A percentile compares a stretch with the other conserved stretches of the same genome.
phyloP scores from a whole-genome alignment of 2,888 invertebrate genomes.

The Himalopsyche japonica region DNA sequence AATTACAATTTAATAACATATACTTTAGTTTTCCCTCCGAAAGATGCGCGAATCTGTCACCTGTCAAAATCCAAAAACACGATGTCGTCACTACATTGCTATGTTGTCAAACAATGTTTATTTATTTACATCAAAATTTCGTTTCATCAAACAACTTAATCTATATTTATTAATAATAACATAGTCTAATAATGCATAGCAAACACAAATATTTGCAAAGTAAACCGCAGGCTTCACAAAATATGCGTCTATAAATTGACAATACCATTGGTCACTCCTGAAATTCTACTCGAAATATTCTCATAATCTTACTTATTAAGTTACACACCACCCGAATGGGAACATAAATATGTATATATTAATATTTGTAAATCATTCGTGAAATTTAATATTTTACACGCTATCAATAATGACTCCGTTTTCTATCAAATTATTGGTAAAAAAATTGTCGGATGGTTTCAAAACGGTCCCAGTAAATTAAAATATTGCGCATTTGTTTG shows the following conservation, averaged over 20 bases:
- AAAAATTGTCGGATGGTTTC: too few relatives aligned
- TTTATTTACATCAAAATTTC: slow-evolving; percentile 28
- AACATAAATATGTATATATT: too few relatives aligned
- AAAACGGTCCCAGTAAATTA: too few relatives aligned
- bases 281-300: too few relatives aligned
- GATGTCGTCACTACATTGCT: slow-evolving; percentile 18
- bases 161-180: slow-evolving; percentile 7
- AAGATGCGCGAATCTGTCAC: not conserved
- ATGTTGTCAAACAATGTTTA: slow-evolving; percentile 32
- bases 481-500: too few relatives aligned
- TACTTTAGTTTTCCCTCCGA: slow-evolving; percentile 2
- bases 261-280: not conserved
- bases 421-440: too few relatives aligned
- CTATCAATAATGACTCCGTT: too few relatives aligned
- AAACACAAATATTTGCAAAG: not conserved
- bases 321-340: too few relatives aligned
- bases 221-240: not conserved
- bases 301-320: too few relatives aligned
- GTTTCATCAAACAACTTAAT: not conserved
- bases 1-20: not conserved
- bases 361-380: too few relatives aligned
- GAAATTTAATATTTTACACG: too few relatives aligned
- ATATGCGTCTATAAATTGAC: not conserved
- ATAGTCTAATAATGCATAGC: not conserved
- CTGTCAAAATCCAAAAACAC: slow-evolving; percentile 29